Evolutionary conservation across 1,140 invertebrate species (phyloP), one percentile per base, ranked within the genome.

Genomic region (Microplitis demolitor): DNA sequence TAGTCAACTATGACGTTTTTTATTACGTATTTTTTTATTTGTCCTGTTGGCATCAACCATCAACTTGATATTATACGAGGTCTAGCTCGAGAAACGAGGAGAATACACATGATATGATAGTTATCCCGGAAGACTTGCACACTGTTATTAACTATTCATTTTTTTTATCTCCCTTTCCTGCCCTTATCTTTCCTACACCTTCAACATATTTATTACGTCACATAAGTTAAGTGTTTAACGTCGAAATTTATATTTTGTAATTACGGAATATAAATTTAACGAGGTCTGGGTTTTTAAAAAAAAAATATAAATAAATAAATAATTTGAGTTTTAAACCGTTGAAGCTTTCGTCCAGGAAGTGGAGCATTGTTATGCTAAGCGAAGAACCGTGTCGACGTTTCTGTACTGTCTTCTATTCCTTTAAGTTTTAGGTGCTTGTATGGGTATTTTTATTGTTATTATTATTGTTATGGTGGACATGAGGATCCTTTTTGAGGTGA

Each of bases 91-190:
- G 39, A 11, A 45, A 9, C 39, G 39, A 45, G 39, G 14, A 58
- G 14, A 60, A 53, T 68, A 68, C 54, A 53, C 58, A 69, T 14
- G 54, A 62, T 50, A 61, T 64, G 67, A 72, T 72, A 58, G 60
- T 64, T 75, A 72, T 75, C 74, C 74, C 74, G 74, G 74, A 73
- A 76, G 71, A 62, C 60, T 63, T 31, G 31, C 37, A 53, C 74
- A 76, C 74, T 76, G 74, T 73, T 76, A 76, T 76, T 76, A 76
- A 76, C 71, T 35, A 71, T 68, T 33, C 37, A 69, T 73, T 73
- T 73, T 24, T 76, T 76, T 69, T 64, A 35, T 34, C 16, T 60
- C 4, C 4, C 37, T 24, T 51, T 45, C 14, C n/a, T 13, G 33
- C 33, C 4, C 9, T 50, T 66, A 45, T 45, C 11, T 45, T 45